Evolutionary conservation across 1,140 invertebrate genomes (phyloP).

Genomic region (Formica exsecta): DNA sequence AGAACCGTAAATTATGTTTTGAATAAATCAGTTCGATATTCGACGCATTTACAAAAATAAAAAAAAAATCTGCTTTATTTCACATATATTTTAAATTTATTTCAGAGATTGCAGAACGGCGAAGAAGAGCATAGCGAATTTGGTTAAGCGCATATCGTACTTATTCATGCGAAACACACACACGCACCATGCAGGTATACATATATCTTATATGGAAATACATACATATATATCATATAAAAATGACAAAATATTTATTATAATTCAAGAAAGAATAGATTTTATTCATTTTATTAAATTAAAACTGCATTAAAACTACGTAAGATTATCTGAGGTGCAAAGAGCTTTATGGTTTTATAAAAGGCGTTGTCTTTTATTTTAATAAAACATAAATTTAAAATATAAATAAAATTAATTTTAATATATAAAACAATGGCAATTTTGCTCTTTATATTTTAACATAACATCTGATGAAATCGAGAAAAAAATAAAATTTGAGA

Average conservation of each 20-base stretch:
- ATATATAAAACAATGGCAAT: too few relatives aligned
- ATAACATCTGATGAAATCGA: not conserved
- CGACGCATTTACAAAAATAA: not conserved
- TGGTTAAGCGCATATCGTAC: constrained; percentile 24
- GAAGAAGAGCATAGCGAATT: constrained; percentile 20
- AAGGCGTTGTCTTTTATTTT: not conserved
- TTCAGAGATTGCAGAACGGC: constrained; percentile 68
- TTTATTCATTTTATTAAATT: not conserved
- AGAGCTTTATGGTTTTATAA: not conserved
- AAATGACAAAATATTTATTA: not conserved
- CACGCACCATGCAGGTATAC: not conserved
- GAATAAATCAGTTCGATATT: constrained; percentile 1
- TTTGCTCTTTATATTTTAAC: not conserved
- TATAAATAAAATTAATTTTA: not conserved
- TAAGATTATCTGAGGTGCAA: not conserved
- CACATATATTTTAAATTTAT: not conserved
- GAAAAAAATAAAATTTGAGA: not conserved
- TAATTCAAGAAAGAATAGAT: not conserved
- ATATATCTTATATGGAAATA: not conserved
- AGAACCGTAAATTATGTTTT: constrained; percentile 13
- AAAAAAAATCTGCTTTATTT: not conserved
- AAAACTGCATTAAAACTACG: not conserved
- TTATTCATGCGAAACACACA: constrained; percentile 22
- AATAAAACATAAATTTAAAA: too few relatives aligned
- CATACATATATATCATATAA: constrained; percentile 1